Base-by-base conservation (phyloP, 2,888 invertebrate species). In the Lithophane leautieri region DNA sequence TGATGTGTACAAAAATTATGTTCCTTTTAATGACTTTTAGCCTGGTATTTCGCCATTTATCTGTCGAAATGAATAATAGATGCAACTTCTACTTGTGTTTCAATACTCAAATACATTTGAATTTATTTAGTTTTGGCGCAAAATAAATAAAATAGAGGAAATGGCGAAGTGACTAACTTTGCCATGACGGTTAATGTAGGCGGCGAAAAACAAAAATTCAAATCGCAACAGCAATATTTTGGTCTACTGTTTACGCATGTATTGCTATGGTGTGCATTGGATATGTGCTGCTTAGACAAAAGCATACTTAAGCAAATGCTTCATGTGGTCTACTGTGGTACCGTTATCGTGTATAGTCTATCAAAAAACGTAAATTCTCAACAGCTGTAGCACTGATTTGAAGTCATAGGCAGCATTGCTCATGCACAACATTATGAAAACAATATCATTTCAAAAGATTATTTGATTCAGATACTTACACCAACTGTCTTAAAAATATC, bases 401-500 rank as follows among this genome's bases (percentile, higher is more conserved):
- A 50, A 65, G 14, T 28, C 25, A 25, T 19, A n/a, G 8, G 40
- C 40, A n/a, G 0, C 42, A 25, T 63, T 63, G 12, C 12, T n/a
- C n/a, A n/a, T 54, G 8, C 4, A 63, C 2, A 16, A 52, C 11
- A n/a, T n/a, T n/a, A 44, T 11, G 16, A 44, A 25, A 7, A 25
- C 25, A 2, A 63, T 42, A 50, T 28, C n/a, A 66, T n/a, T 65
- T 25, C 12, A 66, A 54, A 63, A 1, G 8, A 50, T 25, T 6
- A 14, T 28, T 19, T 19, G 6, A 22, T 50, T 50, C 50, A 8
- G 50, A 50, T 9, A 50, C 50, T 94, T 97, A 97, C 98, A 90
- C 97, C 91, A 81, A 97, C 97, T 90, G 97, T 97, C 86, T 97
- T 93, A 40, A 99, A 95, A 70, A 98, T 93, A 12, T 97, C 95